Conservation (phyloP, 2,797 vertebrate genomes). For the Triplophysa yarkandensis region DNA sequence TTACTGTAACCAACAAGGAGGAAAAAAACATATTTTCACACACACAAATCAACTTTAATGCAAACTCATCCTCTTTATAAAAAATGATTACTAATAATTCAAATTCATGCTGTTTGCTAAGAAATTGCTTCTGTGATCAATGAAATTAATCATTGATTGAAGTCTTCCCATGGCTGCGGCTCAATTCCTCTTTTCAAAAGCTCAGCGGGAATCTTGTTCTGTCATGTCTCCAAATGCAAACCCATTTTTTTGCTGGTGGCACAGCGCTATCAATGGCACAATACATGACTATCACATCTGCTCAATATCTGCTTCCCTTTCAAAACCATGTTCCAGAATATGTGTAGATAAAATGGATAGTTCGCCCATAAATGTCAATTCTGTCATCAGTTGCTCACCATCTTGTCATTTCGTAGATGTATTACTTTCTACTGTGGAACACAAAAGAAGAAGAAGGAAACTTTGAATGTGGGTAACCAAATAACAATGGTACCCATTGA, state of each 20-base stretch:
- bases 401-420: no score
- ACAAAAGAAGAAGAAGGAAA: no score
- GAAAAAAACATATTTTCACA: neutral
- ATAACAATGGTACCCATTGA: no score
- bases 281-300: conserved; percentile 1
- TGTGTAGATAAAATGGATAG: neutral
- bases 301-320: conserved; percentile 33
- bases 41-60: neutral
- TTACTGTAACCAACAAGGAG: neutral
- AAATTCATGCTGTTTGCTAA: neutral
- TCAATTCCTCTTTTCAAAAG: neutral
- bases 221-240: neutral
- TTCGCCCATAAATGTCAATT: no score
- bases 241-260: neutral
- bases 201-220: neutral
- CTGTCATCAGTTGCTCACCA: no score
- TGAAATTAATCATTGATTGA: neutral
- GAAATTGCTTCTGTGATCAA: neutral
- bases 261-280: neutral
- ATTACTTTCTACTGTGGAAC: no score
- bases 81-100: neutral
- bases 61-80: neutral
- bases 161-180: neutral
- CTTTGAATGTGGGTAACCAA: no score
- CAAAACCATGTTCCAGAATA: neutral